Evolutionary conservation across 2,888 invertebrate genomes (phyloP), one percentile per base, ranked within the genome.

Genomic region (Monoplex corrugatus): DNA sequence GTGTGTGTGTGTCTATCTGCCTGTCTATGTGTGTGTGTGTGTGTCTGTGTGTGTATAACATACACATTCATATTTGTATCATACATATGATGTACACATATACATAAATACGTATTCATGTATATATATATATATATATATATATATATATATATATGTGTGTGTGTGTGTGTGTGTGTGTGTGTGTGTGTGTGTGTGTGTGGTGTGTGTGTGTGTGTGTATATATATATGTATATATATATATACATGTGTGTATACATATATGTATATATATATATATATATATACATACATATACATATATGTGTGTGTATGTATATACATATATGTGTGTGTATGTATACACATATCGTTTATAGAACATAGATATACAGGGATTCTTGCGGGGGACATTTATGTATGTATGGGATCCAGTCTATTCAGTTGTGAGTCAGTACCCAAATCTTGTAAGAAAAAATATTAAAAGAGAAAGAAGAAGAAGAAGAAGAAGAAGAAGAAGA

Each of bases 141-240:
- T 57, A 32, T 84, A 32, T 84, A 32, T 84, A 10, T 84, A 32
- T 84, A 32, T 84, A 32, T 84, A 32, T 75, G 35, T 75, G 35
- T 75, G 35, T 75, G 35, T 75, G 35, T 85, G 50, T 57, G 35
- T 85, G 50, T 85, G 50, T 85, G 50, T 85, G 50, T 57, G 35
- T 57, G 50, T 57, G 50, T 85, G 57, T 57, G 50, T 45, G 50
- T 57, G 50, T 50, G 85, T 57, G 50, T 50, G 50, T 32, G 6
- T 32, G 13, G 50, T 85, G 85, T 50, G 85, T 85, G 28, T 50
- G 85, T 50, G 85, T 63, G 85, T 85, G 38, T 78, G 78, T 40
- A 23, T 78, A 19, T 78, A 23, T 40, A 40, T 85, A 19, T 68
- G 68, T 63, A 38, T 85, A 19, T 85, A 19, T 85, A 63, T 68